Evolutionary conservation across 1,140 invertebrate genomes (phyloP), one percentile per base, ranked within the genome.

Genomic region (Ips typographus): DNA sequence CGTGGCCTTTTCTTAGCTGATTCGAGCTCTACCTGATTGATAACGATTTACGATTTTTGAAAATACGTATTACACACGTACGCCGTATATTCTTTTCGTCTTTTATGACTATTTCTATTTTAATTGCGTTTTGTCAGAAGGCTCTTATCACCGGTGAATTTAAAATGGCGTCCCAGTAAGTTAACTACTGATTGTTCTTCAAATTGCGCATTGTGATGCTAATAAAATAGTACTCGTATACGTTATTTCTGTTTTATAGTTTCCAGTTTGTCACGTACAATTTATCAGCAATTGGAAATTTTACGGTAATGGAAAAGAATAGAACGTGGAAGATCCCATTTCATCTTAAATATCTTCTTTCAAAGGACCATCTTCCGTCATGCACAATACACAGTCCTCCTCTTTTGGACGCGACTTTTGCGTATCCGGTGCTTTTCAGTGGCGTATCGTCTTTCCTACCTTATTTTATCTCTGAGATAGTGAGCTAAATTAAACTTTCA

Each of bases 341-440:
- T 37, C 49, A 36, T 7, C 52, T 40, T 41, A 59, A 7, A 55
- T 64, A 59, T 67, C 65, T 68, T 37, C 22, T 61, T 61, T 68
- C 59, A 60, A 68, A 68, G 51, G 40, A 55, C 44, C 58, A 63
- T 68, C 66, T 58, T 68, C 66, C 66, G 66, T 55, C 59, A 63
- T 40, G 5, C 47, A 68, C 43, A 62, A 59, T 68, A 68, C 41
- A 68, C 66, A 68, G 62, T 68, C 66, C 66, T 68, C 66, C 66
- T 62, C 59, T 68, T 68, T 62, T 68, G 38, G 42, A 37, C 66
- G 43, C 66, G 66, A 68, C 66, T 68, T 68, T 62, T 67, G 59
- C 40, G 59, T 62, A 53, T 68, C 66, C 66, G 66, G 66, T 53
- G 42, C 55, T 8, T 3, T 8, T 40, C 58, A 62, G 65, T 8